Evolutionary conservation across 2,113 vertebrate species (phyloP), one percentile per base, ranked within the genome.

Genomic region (Ailurus styani): DNA sequence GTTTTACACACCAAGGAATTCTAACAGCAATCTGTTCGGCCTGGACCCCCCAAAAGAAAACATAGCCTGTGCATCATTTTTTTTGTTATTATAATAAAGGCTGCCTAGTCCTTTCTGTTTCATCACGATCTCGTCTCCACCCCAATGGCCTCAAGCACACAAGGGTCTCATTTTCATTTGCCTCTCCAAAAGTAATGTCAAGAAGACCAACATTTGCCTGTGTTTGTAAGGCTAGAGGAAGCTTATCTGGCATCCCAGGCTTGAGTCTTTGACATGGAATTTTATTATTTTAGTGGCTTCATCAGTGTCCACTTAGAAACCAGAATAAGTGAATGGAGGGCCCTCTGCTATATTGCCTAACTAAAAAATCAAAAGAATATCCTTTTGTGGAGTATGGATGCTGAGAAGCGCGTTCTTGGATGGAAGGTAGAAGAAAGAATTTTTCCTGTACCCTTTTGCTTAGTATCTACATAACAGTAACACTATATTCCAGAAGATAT

Each of bases 1-100:
- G 85, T 93, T 93, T 52, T 64, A 79, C 21, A 57, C 57, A 89
- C 31, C 20, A 90, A 89, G 52, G 25, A 95, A 93, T 93, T 87
- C 55, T 42, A 68, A 62, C 40, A 85, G 50, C 31, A 86, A 85
- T 84, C 29, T 90, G 79, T 60, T 92, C 85, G 77, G 23, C 23
- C 13, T 54, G 66, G 37, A 42, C 12, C n/a, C 23, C 5, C 47
- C 14, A 87, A 83, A 47, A 37, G 54, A 75, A 79, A 66, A 57
- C 13, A n/a, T 11, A 75, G 5, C 37, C 29, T 85, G 40, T 25
- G 17, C 27, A 29, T 29, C 54, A 45, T 29, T 25, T 23, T 66
- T 72, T 66, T 52, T 23, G 18, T 47, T 47, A 37, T 68, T 54
- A 70, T 52, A 93, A 78, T 66, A 73, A 79, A 82, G 7, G 68